Conservation (phyloP, 2,888 invertebrate genomes). For the Trissoscelio sp. region DNA sequence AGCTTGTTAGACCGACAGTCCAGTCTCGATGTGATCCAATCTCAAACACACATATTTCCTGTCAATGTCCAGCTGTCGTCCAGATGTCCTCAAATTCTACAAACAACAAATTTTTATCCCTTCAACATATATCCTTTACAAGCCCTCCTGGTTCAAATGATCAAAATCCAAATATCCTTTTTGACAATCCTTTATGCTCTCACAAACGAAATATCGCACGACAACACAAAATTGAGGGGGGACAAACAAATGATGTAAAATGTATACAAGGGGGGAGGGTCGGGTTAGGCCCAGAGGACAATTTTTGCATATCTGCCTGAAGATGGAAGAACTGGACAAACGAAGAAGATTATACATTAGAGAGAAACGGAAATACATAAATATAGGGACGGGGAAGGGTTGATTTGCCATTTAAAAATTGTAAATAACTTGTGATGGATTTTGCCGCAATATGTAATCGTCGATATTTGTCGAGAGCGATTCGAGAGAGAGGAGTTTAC, state of each 20-base stretch:
- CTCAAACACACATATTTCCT: constrained; percentile 28
- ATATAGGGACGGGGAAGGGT: constrained; percentile 26
- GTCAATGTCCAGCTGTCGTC: constrained; percentile 32
- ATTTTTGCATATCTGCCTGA: constrained; percentile 76
- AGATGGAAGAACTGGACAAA: constrained; percentile 83
- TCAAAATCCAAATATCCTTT: constrained; percentile 20
- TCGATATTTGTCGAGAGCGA: constrained; percentile 71
- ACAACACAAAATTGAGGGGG: constrained; percentile 16
- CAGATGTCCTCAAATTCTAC: constrained; percentile 43
- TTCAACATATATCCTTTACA: constrained; percentile 32
- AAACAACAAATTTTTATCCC: too few species aligned
- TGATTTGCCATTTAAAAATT: constrained; percentile 28
- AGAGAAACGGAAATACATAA: constrained; percentile 75
- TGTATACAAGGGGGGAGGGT: constrained; percentile 62
- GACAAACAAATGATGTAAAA: constrained; percentile 22
- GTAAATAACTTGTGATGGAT: constrained; percentile 46
- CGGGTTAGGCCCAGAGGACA: constrained; percentile 81
- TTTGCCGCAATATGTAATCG: constrained; percentile 38
- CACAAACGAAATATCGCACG: constrained; percentile 47
- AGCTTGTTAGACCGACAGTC: constrained; percentile 76
- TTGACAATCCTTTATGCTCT: constrained; percentile 41
- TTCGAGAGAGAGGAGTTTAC: constrained; percentile 70
- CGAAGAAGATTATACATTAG: constrained; percentile 79
- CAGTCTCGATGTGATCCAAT: constrained; percentile 18
- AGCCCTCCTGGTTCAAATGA: constrained; percentile 15